Evolutionary conservation across 2,797 vertebrate species (phyloP).

Genomic region (Odontamblyopus lacepedii): DNA sequence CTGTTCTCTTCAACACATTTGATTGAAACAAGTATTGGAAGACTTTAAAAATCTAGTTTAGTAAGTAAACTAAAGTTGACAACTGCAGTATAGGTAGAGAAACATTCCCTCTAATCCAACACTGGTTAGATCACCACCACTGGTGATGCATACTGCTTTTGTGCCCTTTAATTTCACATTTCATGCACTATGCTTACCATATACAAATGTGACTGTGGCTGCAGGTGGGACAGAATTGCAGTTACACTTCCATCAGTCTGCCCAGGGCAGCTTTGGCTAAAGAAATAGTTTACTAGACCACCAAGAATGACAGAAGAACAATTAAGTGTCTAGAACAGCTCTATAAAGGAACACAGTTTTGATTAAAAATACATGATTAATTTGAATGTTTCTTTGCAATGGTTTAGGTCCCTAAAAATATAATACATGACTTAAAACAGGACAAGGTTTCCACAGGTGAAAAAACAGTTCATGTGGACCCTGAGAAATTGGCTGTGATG

Average conservation of each 20-base stretch:
- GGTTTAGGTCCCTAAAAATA: slow-evolving; percentile 34
- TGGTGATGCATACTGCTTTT: background rate
- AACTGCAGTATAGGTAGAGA: background rate
- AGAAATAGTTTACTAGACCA: background rate
- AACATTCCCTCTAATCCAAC: background rate
- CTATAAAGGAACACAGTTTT: background rate
- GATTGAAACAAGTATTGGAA: slow-evolving; percentile 67
- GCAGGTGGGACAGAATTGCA: background rate
- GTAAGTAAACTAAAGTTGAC: background rate
- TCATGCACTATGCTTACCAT: background rate
- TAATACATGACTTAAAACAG: slow-evolving; percentile 36
- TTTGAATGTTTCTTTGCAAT: slow-evolving; percentile 22
- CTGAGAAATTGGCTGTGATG: slow-evolving; percentile 75
- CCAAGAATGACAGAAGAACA: background rate
- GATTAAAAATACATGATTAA: background rate
- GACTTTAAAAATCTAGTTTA: slow-evolving; percentile 67
- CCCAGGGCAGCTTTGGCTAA: slow-evolving; percentile 10
- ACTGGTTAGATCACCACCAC: background rate
- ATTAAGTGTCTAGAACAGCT: background rate
- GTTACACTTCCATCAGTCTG: background rate
- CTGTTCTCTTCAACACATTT: slow-evolving; percentile 54
- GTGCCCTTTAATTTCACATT: slow-evolving; percentile 1
- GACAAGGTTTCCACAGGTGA: slow-evolving; percentile 55
- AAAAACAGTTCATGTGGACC: slow-evolving; percentile 63
- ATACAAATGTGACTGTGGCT: background rate